A percentile compares a stretch with the other conserved stretches of the same genome.
These are phyloP conservation scores for Saturnia pavonia DNA, from an alignment of 2,888 invertebrate genomes.

Conservation along the genomic window DNA sequence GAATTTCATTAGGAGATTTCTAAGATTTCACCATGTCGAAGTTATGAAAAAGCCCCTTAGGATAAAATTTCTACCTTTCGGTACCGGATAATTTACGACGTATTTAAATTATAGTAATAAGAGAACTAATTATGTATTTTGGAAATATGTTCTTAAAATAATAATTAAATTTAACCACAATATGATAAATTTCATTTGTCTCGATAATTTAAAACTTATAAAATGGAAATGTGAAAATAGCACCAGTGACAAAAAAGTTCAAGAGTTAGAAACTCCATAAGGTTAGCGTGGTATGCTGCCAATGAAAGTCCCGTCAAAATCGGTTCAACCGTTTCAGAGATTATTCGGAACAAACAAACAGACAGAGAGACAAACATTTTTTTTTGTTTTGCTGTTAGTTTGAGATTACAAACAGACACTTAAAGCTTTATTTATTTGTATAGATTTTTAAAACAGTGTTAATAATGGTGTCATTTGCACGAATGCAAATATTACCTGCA, in stretches of 20 bases:
- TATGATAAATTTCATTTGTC: background rate
- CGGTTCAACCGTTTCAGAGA: too few relatives aligned
- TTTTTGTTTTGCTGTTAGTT: too few relatives aligned
- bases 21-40: conserved; percentile 41
- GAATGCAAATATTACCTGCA: background rate
- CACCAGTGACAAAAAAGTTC: too few relatives aligned
- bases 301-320: too few relatives aligned
- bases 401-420: too few relatives aligned
- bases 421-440: too few relatives aligned
- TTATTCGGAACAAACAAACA: too few relatives aligned
- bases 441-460: background rate
- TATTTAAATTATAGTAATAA: conserved; percentile 14
- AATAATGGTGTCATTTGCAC: background rate
- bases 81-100: conserved; percentile 22
- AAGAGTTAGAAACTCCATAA: too few relatives aligned
- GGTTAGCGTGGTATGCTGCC: too few relatives aligned
- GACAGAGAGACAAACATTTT: too few relatives aligned
- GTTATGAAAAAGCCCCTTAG: conserved; percentile 36
- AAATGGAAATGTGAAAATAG: too few relatives aligned
- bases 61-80: conserved; percentile 25
- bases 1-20: conserved; percentile 67
- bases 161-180: background rate
- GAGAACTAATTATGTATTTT: background rate
- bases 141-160: background rate
- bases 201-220: background rate